Percentiles rank a stretch among this genome's conserved stretches.
These are phyloP conservation scores for Cephus sareptanus DNA, from an alignment of 2,888 invertebrate genomes.

Conservation along the genomic window DNA sequence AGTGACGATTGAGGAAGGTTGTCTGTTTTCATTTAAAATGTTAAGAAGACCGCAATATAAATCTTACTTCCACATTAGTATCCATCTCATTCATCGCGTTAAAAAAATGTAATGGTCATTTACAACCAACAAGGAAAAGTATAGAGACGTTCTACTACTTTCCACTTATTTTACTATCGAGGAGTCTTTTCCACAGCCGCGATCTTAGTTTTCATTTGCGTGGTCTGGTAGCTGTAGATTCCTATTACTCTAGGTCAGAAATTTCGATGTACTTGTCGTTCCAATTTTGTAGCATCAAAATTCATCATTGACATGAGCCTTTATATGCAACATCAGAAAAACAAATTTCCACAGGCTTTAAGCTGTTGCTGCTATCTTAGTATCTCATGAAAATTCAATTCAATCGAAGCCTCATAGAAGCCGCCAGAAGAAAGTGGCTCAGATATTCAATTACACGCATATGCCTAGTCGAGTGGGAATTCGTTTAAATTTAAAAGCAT, in stretches of 20 bases:
- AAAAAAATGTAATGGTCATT: neutral
- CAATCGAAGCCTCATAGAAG: neutral
- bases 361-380: neutral
- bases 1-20: neutral
- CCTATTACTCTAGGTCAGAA: conserved; percentile 18
- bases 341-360: neutral
- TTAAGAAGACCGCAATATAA: neutral
- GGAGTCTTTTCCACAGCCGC: neutral
- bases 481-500: neutral
- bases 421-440: neutral
- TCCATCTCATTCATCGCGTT: neutral
- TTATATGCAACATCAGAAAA: neutral
- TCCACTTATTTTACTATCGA: neutral
- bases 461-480: neutral
- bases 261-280: neutral
- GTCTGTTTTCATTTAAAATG: neutral
- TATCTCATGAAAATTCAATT: neutral
- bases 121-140: neutral
- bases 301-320: neutral
- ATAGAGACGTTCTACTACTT: neutral
- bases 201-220: conserved; percentile 4
- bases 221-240: conserved; percentile 22
- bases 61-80: neutral
- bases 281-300: neutral
- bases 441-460: neutral